These are phyloP conservation scores for Arnoldichthys spilopterus DNA, from an alignment of 2,797 vertebrate genomes.

Conservation along the genomic window DNA sequence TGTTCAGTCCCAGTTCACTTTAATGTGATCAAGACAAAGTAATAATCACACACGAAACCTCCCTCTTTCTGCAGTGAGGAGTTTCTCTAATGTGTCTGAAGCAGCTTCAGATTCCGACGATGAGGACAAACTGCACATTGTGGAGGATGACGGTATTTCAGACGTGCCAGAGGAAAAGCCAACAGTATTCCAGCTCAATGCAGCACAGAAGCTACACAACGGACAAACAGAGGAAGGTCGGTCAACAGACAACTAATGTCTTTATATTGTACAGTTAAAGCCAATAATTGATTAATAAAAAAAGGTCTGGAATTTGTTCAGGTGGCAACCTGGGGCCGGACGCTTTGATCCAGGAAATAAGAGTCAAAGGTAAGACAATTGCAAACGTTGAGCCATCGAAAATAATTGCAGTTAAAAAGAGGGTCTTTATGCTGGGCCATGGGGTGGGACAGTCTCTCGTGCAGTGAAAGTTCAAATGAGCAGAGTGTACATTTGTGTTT, in stretches of 20 bases:
- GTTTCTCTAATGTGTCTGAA: constrained; percentile 93
- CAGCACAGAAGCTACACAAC: constrained; percentile 59
- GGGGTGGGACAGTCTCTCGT: neutral
- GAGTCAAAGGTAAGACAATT: constrained; percentile 52
- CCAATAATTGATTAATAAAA: neutral
- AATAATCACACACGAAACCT: neutral
- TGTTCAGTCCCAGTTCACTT: neutral
- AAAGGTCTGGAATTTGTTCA: constrained; percentile 41
- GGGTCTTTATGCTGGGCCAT: neutral
- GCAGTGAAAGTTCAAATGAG: neutral
- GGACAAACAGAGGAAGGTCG: constrained; percentile 38
- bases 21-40: neutral
- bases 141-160: constrained; percentile 94
- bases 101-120: constrained; percentile 96
- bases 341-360: constrained; percentile 51
- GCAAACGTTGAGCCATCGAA: neutral
- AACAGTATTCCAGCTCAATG: constrained; percentile 55
- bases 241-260: constrained; percentile 6
- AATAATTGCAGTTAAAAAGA: neutral
- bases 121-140: constrained; percentile 98
- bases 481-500: neutral
- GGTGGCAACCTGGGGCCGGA: constrained; percentile 57
- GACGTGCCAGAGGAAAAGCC: constrained; percentile 74
- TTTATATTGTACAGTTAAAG: neutral
- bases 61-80: constrained; percentile 82